phyloP scores from a whole-genome alignment of 1,140 invertebrate species.

The Cotesia chilonis region DNA sequence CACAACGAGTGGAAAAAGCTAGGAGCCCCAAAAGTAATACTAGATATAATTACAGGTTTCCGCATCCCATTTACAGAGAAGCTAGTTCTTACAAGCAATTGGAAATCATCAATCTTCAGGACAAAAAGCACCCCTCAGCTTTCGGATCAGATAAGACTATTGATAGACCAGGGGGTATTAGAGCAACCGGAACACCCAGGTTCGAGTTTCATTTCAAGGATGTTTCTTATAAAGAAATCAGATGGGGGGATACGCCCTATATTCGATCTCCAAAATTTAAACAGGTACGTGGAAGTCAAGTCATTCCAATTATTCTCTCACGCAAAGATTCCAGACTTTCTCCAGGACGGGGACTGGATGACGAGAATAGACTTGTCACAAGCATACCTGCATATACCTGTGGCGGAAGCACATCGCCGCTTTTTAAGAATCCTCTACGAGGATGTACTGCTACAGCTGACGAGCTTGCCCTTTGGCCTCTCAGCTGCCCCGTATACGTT shows the following conservation, averaged over 20 bases:
- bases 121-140: conserved; percentile 39
- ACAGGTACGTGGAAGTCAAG: conserved; percentile 43
- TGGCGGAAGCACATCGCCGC: conserved; percentile 42
- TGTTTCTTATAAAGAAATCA: conserved; percentile 48
- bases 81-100: conserved; percentile 43
- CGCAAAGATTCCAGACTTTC: conserved; percentile 43
- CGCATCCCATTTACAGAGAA: conserved; percentile 38
- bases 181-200: conserved; percentile 28
- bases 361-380: conserved; percentile 48
- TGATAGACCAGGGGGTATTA: conserved; percentile 40
- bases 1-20: conserved; percentile 34
- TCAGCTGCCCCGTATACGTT: conserved; percentile 52
- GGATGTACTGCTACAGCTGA: conserved; percentile 38
- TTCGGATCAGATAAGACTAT: conserved; percentile 37
- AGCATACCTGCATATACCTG: conserved; percentile 51
- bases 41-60: too few relatives aligned
- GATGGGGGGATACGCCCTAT: conserved; percentile 39
- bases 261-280: conserved; percentile 49
- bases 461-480: conserved; percentile 46
- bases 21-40: conserved; percentile 35
- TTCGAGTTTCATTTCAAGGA: conserved; percentile 48
- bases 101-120: conserved; percentile 37
- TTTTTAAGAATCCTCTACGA: conserved; percentile 48
- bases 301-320: conserved; percentile 48
- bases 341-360: conserved; percentile 51